phyloP scores from a whole-genome alignment of 2,888 invertebrate genomes.

The Lottia scabra region DNA sequence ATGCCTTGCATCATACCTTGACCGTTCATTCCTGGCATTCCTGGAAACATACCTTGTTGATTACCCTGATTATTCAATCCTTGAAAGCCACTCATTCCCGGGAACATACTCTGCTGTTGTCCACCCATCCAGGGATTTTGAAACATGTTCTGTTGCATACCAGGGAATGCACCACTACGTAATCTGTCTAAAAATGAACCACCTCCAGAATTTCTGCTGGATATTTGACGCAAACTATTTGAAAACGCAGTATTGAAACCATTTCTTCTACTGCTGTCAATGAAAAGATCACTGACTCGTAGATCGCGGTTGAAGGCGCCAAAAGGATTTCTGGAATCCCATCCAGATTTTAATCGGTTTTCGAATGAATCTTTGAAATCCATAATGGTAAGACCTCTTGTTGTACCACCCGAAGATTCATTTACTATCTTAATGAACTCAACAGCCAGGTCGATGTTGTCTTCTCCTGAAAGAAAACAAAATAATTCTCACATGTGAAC shows the following conservation, averaged over 20 bases:
- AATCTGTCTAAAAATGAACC: not conserved
- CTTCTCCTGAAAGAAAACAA: not conserved
- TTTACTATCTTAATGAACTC: not conserved
- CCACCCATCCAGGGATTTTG: not conserved
- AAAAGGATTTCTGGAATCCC: not conserved
- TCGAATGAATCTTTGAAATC: not conserved
- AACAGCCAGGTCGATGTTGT: not conserved
- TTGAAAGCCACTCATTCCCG: not conserved
- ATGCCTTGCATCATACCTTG: not conserved
- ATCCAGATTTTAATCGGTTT: not conserved
- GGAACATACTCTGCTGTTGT: not conserved
- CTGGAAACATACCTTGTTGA: not conserved
- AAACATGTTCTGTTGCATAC: not conserved
- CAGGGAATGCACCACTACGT: not conserved
- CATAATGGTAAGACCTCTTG: not conserved
- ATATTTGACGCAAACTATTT: too few species aligned
- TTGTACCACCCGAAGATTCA: not conserved
- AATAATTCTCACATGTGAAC: too few species aligned
- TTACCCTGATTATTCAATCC: not conserved
- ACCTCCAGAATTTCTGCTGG: not conserved
- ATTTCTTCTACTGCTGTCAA: not conserved
- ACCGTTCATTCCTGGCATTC: not conserved
- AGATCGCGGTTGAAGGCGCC: not conserved
- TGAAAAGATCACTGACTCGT: not conserved
- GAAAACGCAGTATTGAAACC: not conserved